Evolutionary conservation across 2,797 vertebrate genomes (phyloP).

Genomic region (Vipera latastei): DNA sequence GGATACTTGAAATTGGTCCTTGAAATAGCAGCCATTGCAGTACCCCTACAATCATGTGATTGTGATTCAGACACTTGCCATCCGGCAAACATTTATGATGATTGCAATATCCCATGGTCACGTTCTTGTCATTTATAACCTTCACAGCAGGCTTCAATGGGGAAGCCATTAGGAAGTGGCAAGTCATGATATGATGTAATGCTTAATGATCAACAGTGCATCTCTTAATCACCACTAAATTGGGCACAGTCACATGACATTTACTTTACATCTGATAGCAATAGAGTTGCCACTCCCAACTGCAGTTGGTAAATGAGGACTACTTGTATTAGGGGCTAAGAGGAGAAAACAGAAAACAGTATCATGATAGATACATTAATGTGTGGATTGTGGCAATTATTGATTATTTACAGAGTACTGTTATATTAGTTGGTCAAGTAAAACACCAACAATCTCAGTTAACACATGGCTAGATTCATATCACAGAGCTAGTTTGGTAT

Average conservation of each 20-base stretch:
- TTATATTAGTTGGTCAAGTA: background rate
- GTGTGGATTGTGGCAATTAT: too few species aligned
- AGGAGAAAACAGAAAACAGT: background rate
- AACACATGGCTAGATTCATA: background rate
- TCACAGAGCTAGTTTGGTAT: background rate
- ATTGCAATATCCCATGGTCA: background rate
- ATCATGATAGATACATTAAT: background rate
- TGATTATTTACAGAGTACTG: background rate
- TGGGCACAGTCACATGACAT: background rate
- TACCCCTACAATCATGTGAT: background rate
- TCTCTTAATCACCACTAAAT: background rate
- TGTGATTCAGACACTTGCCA: background rate
- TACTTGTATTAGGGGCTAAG: background rate
- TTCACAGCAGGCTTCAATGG: background rate
- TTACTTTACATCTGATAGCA: background rate
- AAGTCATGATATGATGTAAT: background rate
- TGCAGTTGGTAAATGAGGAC: background rate
- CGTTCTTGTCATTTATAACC: background rate
- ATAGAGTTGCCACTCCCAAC: background rate
- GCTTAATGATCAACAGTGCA: background rate
- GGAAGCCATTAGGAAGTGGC: background rate
- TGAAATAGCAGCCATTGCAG: background rate
- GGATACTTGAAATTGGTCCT: background rate
- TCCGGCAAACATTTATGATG: background rate
- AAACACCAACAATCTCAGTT: background rate